Evolutionary conservation across 2,113 vertebrate genomes (phyloP), one percentile per base, ranked within the genome.

Genomic region (Smithornis capensis): DNA sequence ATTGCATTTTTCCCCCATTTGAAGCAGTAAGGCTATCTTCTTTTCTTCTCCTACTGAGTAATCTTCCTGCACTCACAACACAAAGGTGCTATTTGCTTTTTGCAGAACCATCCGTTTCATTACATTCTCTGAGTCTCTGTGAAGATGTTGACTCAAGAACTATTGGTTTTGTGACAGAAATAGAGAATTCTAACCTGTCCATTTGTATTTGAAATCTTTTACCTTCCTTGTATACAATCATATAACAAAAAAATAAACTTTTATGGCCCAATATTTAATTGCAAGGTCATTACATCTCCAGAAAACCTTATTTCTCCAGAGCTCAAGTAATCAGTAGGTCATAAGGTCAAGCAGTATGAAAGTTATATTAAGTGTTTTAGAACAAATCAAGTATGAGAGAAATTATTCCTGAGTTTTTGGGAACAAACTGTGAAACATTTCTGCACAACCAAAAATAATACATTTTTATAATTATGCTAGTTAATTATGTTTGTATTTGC

Each of bases 401-500:
- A 82, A n/a, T 45, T 49, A 62, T 76, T 93, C 38, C 55, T 67
- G 35, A 93, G 59, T 28, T 94, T 95, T 80, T 68, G 62, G 49
- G 37, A 71, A 53, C 44, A 55, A 76, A 59, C 38, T 86, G 55
- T 80, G 69, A 94, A 96, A 73, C 28, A 33, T 91, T 91, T 90
- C 79, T 78, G 38, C 3, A 14, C 56, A 79, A 89, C 25, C 14
- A 50, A 90, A 97, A 97, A 89, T 33, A 83, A 52, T 59, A 74
- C 8, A 75, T 94, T 96, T 96, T 47, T 96, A 50, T 90, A 96
- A 96, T 96, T 91, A 80, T 15, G 21, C 69, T 94, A 68, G 65
- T 82, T 96, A 97, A 95, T 60, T 74, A 93, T 96, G 87, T 96
- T 95, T 91, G 37, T 40, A 94, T 97, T 97, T 96, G 85, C 95